phyloP scores from a whole-genome alignment of 1,140 invertebrate species.

The Sinella curviseta region DNA sequence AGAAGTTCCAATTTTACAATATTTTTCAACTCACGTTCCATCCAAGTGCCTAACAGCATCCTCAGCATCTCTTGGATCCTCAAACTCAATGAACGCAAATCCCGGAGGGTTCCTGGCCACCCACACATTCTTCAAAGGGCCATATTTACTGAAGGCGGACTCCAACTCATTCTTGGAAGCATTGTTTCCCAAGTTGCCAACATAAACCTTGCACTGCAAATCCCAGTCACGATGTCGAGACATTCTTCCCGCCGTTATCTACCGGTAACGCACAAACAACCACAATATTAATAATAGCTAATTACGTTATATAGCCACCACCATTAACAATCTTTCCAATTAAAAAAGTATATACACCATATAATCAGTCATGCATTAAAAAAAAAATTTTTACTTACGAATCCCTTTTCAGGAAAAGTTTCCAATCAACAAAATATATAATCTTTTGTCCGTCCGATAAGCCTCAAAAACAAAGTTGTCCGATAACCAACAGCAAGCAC shows the following conservation, averaged over 20 bases:
- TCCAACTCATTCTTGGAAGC: conserved; percentile 90
- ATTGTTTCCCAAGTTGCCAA: conserved; percentile 92
- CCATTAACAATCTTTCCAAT: too few relatives aligned
- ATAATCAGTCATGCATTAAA: too few relatives aligned
- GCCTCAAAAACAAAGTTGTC: too few relatives aligned
- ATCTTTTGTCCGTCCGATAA: too few relatives aligned
- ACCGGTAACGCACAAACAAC: background rate
- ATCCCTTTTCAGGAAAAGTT: too few relatives aligned
- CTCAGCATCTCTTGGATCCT: conserved; percentile 94
- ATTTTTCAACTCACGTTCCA: conserved; percentile 74
- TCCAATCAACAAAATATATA: too few relatives aligned
- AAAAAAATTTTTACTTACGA: too few relatives aligned
- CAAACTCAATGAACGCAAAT: conserved; percentile 87
- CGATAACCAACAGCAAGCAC: too few relatives aligned
- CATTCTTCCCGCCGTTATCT: background rate
- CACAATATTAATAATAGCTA: too few relatives aligned
- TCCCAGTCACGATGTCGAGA: conserved; percentile 85
- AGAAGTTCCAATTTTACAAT: background rate
- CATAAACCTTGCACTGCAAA: conserved; percentile 95
- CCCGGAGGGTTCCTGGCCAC: conserved; percentile 78
- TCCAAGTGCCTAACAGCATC: conserved; percentile 93
- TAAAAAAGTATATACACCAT: too few relatives aligned
- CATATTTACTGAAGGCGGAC: conserved; percentile 90
- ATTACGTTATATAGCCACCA: too few relatives aligned
- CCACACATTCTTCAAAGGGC: conserved; percentile 93